These are phyloP conservation scores for Rhincodon typus DNA, from an alignment of 2,797 vertebrate genomes.

Conservation along the genomic window DNA sequence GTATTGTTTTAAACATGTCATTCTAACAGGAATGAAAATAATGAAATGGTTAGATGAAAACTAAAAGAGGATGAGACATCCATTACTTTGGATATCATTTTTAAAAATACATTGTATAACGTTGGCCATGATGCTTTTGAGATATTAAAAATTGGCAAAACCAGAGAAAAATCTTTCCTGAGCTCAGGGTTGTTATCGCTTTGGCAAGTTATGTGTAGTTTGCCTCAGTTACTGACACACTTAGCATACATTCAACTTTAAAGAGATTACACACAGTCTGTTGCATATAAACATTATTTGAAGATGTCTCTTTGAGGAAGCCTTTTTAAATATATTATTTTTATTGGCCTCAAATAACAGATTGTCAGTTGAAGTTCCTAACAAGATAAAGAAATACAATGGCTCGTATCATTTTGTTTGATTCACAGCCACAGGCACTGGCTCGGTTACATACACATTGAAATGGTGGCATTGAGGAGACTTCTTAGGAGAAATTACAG, in stretches of 20 bases:
- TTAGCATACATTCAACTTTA: neutral
- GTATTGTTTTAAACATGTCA: neutral
- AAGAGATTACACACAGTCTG: too few relatives aligned
- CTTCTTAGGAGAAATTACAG: too few relatives aligned
- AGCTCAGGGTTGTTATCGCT: neutral
- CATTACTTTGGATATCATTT: too few relatives aligned
- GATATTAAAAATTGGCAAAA: neutral
- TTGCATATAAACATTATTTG: neutral
- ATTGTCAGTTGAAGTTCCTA: too few relatives aligned
- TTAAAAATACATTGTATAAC: neutral
- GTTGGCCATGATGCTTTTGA: neutral
- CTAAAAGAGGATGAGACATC: neutral
- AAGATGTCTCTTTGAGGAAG: neutral
- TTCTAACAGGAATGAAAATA: neutral
- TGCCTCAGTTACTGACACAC: neutral
- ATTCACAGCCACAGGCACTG: neutral
- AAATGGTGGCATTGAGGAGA: too few relatives aligned
- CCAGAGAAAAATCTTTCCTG: neutral
- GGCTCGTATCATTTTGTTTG: neutral
- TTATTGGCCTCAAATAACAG: neutral
- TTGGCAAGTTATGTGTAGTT: neutral
- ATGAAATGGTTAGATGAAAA: neutral
- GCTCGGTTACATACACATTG: too few relatives aligned
- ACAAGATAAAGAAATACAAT: too few relatives aligned
- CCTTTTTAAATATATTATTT: neutral